Percentiles rank a stretch among this genome's conserved stretches.
phyloP scores from a whole-genome alignment of 2,113 vertebrate genomes.

The Greenwoodochromis staneri region DNA sequence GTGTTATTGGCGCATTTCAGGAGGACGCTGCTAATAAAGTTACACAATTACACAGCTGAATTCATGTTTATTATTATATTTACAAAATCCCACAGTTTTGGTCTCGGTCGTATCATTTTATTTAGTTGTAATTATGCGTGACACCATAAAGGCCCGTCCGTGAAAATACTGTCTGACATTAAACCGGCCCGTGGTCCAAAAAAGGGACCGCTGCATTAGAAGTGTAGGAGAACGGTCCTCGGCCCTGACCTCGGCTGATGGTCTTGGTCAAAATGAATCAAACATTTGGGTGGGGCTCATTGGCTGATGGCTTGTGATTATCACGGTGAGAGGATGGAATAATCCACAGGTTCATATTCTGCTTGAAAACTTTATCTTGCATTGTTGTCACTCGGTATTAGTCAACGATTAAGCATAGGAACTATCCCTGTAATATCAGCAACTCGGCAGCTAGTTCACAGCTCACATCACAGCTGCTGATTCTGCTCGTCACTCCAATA shows the following conservation, averaged over 20 bases:
- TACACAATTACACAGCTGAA: neutral
- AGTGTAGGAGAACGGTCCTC: neutral
- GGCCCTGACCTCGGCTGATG: neutral
- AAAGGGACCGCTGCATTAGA: neutral
- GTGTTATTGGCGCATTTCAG: neutral
- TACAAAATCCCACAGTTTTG: neutral
- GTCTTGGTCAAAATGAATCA: neutral
- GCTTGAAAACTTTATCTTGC: neutral
- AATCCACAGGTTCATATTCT: accelerated
- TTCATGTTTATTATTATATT: neutral
- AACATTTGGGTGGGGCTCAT: neutral
- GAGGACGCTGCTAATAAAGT: neutral
- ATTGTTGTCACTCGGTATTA: neutral
- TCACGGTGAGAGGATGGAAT: neutral
- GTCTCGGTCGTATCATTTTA: neutral
- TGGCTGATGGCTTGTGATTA: neutral
- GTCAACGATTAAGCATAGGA: neutral
- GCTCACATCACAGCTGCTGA: neutral
- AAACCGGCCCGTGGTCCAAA: neutral
- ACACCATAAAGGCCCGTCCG: neutral
- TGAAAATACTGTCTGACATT: neutral
- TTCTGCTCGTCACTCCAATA: neutral
- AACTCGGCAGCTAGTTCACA: neutral
- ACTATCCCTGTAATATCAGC: neutral
- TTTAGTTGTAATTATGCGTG: neutral